phyloP scores from a whole-genome alignment of 2,888 invertebrate species.

The Tenodera sinensis region DNA sequence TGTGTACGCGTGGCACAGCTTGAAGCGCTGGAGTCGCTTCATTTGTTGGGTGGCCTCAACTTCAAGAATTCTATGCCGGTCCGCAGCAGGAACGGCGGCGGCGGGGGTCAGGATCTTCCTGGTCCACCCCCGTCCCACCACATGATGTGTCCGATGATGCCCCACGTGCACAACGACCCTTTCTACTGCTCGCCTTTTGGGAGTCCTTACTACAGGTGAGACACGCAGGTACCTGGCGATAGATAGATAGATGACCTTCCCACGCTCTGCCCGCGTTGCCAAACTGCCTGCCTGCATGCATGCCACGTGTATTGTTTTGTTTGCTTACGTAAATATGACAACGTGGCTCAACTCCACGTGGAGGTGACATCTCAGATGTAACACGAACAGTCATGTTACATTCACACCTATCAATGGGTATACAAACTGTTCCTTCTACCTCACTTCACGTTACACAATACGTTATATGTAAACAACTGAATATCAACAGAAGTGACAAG shows the following conservation, averaged over 20 bases:
- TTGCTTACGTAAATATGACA: neutral
- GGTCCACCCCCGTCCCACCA: constrained; percentile 40
- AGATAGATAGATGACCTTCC: neutral
- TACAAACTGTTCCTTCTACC: too few species aligned
- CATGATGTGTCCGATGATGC: constrained; percentile 35
- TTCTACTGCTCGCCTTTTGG: constrained; percentile 59
- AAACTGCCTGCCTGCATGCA: too few species aligned
- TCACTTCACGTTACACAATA: too few species aligned
- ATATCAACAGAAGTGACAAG: too few species aligned
- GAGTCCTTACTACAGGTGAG: constrained; percentile 56
- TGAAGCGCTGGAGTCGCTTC: constrained; percentile 45
- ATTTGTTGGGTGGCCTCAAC: constrained; percentile 35
- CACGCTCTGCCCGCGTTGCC: neutral
- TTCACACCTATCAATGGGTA: too few species aligned
- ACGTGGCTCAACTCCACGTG: neutral
- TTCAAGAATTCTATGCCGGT: constrained; percentile 33
- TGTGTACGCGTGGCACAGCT: neutral
- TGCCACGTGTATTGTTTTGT: neutral
- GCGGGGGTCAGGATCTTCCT: too few species aligned
- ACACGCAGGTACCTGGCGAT: neutral
- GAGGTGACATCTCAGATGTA: neutral
- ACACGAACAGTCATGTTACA: too few species aligned
- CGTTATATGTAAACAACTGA: too few species aligned
- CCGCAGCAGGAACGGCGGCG: constrained; percentile 27
- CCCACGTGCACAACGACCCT: constrained; percentile 52